Evolutionary conservation across 2,113 vertebrate genomes (phyloP), one percentile per base, ranked within the genome.

Genomic region (Vireo altiloquus): DNA sequence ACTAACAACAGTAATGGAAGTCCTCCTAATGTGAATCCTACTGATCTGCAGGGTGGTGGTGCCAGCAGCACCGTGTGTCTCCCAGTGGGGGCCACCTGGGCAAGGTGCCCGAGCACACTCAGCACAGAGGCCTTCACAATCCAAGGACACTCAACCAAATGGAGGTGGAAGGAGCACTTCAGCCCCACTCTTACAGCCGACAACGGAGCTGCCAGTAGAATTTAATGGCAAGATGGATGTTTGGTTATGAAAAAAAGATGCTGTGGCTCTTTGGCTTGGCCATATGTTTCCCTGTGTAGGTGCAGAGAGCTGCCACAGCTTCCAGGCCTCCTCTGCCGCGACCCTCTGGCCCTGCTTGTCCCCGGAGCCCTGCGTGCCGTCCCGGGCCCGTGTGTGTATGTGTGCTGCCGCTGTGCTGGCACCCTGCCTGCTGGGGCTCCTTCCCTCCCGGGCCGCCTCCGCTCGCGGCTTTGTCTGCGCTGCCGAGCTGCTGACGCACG

Each of bases 1-100:
- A 15, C 30, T 52, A 39, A 42, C 25, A 56, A 18, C n/a, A 78
- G 42, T 8, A 30, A 15, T 3, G 56, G 49, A 69, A 33, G 20
- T 31, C 60, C 44, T 60, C 0, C 12, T n/a, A 8, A 25, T 40
- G 35, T 15, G 39, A 81, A 44, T 17, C 28, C 1, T 5, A 4
- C 15, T 17, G 37, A 28, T 40, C 9, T 74, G 46, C 42, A 16
- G 0, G 0, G 37, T 19, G 28, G 11, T 2, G 0, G 37, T 46
- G 79, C 44, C 61, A 42, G 44, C 82, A 86, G 82, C 17, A 3
- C 82, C 27, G 7, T 9, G 57, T 15, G 47, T 9, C 47, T 31
- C 20, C 2, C 52, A 4, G 19, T 0, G 11, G 54, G 35, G 35
- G 1, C 22, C n/a, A 1, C 59, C 25, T 44, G 61, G 59, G 66